Evolutionary conservation across 2,888 invertebrate species (phyloP).

Genomic region (Scaptomyza flava): DNA sequence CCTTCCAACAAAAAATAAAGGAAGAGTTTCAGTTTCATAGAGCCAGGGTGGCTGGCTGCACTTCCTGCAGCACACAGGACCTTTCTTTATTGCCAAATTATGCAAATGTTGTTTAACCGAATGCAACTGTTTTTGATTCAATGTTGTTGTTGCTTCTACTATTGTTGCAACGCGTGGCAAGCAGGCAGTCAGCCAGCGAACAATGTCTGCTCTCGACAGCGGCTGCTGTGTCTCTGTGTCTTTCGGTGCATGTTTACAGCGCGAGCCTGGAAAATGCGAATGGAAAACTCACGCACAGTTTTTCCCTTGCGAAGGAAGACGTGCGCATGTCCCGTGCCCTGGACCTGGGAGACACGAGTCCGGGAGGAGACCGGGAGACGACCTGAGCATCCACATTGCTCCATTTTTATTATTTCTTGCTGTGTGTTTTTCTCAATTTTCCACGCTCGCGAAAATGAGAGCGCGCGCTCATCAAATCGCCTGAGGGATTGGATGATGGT

Average conservation of each 20-base stretch:
- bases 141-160: constrained; percentile 20
- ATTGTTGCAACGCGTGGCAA: constrained; percentile 52
- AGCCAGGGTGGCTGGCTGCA: constrained; percentile 60
- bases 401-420: constrained; percentile 51
- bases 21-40: constrained; percentile 11
- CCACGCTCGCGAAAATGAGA: constrained; percentile 78
- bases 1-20: constrained; percentile 62
- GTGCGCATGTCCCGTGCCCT: constrained; percentile 73
- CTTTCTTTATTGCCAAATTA: constrained; percentile 71
- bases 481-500: constrained; percentile 31
- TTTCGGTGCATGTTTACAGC: background rate
- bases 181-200: constrained; percentile 26
- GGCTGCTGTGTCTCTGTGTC: constrained; percentile 63
- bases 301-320: constrained; percentile 58
- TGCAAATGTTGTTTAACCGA: constrained; percentile 71
- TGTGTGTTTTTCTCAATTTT: constrained; percentile 59
- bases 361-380: constrained; percentile 6
- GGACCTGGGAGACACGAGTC: constrained; percentile 27
- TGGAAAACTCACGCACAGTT: constrained; percentile 59
- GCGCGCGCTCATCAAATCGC: constrained; percentile 50
- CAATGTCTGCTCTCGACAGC: constrained; percentile 58
- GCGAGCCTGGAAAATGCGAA: constrained; percentile 66
- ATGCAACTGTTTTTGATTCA: constrained; percentile 59
- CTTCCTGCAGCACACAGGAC: constrained; percentile 28
- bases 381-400: constrained; percentile 34